These are phyloP conservation scores for Otus sunia DNA, from an alignment of 2,113 vertebrate genomes.

Conservation along the genomic window DNA sequence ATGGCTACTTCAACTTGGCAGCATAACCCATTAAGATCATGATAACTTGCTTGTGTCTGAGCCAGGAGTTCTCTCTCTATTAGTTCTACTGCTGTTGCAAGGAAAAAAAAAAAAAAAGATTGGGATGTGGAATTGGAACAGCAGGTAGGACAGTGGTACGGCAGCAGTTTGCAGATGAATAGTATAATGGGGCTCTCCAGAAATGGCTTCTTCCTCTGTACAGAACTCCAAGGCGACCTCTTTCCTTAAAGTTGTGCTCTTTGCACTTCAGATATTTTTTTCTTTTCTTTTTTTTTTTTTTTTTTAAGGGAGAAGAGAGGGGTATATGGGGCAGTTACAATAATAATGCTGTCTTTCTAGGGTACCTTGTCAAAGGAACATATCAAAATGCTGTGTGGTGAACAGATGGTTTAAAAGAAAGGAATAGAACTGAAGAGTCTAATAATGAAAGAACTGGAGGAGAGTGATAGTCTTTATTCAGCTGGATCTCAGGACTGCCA, in stretches of 20 bases:
- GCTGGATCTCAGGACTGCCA: not conserved
- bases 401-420: not conserved
- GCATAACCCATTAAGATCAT: not conserved
- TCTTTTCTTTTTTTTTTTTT: not conserved
- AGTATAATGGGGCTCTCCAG: not conserved
- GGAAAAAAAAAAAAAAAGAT: not conserved
- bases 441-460: not conserved
- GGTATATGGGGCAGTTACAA: not conserved
- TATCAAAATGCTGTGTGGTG: not conserved
- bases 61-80: not conserved
- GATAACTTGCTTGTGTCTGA: constrained; percentile 3
- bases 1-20: constrained; percentile 34
- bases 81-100: not conserved
- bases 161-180: not conserved
- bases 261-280: not conserved
- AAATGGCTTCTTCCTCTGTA: not conserved
- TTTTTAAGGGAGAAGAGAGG: not conserved
- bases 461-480: not conserved
- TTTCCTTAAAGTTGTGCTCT: not conserved
- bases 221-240: not conserved
- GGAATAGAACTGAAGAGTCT: not conserved
- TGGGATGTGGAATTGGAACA: not conserved
- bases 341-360: not conserved
- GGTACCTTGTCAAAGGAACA: not conserved
- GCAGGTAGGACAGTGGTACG: not conserved